Base-by-base conservation (phyloP, 2,113 vertebrate species). In the Diadophis punctatus region DNA sequence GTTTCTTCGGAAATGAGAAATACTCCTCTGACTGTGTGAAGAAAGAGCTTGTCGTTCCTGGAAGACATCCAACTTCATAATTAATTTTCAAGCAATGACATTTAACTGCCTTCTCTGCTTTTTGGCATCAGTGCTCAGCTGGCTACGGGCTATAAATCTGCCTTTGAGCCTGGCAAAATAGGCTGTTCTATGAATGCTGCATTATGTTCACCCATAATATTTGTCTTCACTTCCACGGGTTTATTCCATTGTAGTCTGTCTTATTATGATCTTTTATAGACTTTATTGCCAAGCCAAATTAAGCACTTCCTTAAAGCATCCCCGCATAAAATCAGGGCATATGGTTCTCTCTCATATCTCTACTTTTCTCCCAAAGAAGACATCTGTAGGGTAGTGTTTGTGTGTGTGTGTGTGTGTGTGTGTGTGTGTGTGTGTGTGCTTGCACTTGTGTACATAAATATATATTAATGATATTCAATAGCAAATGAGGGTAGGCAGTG, bases 201-300 rank as follows among this genome's bases (percentile, higher is more conserved):
- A 7, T 94, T 90, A 93, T 90, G 25, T n/a, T 46, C 68, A 20
- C 51, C 1, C 2, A 25, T 1, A 0, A 39, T 74, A 5, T 7
- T 23, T 68, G 93, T 89, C 87, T 89, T 1, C 60, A 22, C 86
- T 88, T 93, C 46, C 88, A 52, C 53, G 91, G 55, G 86, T 88
- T 22, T 93, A 86, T 93, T 86, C 68, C 93, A 34, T 86, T 93
- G 88, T 74, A 91, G 52, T 88, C 93, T 89, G 30, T 63, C 88
- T 55, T 93, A 86, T 93, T 93, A 86, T 60, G 16, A 90, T 90
- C 30, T 93, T 86, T 90, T 90, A 93, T 86, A 93, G 92, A 86
- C 88, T 56, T 93, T 90, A 86, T 93, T 86, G 86, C 23, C 85
- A 34, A 56, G 90, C 55, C 74, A 90, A 86, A 93, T 2, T 39